Evolutionary conservation across 2,888 invertebrate species (phyloP).

Genomic region (Nomada flava): DNA sequence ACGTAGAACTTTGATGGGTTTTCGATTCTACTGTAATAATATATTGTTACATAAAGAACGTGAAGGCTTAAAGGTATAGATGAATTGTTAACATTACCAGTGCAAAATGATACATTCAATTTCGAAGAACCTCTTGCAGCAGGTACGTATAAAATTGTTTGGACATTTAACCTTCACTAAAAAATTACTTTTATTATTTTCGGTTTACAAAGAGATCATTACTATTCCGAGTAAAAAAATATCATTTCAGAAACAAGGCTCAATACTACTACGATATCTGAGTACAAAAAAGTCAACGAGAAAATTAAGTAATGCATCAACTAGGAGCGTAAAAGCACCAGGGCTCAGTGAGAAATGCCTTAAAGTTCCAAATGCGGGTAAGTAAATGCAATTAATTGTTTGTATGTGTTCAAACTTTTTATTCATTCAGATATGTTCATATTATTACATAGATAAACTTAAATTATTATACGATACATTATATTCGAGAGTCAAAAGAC

Average conservation of each 20-base stretch:
- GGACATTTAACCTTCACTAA: neutral
- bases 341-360: conserved; percentile 86
- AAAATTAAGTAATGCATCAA: neutral
- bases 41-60: conserved; percentile 35
- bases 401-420: neutral
- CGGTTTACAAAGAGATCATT: neutral
- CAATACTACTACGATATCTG: conserved; percentile 17
- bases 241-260: conserved; percentile 38
- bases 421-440: neutral
- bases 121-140: neutral
- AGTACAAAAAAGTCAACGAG: conserved; percentile 23
- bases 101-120: conserved; percentile 34
- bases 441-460: neutral
- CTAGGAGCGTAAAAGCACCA: conserved; percentile 85
- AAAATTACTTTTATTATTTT: neutral
- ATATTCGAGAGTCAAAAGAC: neutral
- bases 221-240: neutral
- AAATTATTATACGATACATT: neutral
- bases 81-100: neutral
- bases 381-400: conserved; percentile 47
- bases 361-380: conserved; percentile 76
- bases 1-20: neutral
- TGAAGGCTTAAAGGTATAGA: neutral
- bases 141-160: conserved; percentile 16
- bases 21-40: neutral